Base-by-base conservation (phyloP, 2,888 invertebrate species). In the Altica lythri region DNA sequence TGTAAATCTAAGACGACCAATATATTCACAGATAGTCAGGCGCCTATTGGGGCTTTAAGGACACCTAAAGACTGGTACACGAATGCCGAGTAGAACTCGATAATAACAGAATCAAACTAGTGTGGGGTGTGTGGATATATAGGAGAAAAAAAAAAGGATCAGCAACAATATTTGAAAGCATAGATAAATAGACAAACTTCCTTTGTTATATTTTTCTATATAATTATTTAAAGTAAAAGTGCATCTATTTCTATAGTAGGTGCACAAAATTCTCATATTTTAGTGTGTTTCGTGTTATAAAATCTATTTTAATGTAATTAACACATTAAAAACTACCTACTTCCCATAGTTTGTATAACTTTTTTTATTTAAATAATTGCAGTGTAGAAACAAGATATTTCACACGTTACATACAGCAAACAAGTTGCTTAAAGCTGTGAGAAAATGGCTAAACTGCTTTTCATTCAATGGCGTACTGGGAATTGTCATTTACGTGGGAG, bases 311-410 rank as follows among this genome's bases (percentile, higher is more conserved):
- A 40, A 12, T 4, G 48, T 10, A 40, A 48, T 48, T 48, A 48
- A 48, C 48, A 40, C 32, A 40, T 19, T 27, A 27, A 27, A n/a
- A 40, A 40, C 40, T 32, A 32, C 48, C 48, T 49, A 49, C 19
- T 49, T 49, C 48, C 40, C 48, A 49, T 30, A 27, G 25, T 40
- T 29, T 38, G 38, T 48, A 38, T 27, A 30, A 48, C 40, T 14
- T 12, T 18, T 49, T 40, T 49, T 49, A 38, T 47, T 46, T 16
- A 37, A 46, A 46, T 35, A 29, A 48, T 48, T 38, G 38, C 38
- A 12, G 30, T 27, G 38, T 29, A 27, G 38, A 18, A 48, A 27
- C 37, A 37, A 25, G 40, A 25, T 16, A 37, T 37, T 48, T 48
- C 47, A 48, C 47, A 38, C 47, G 47, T 48, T 48, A 17, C 38